Evolutionary conservation across 2,797 vertebrate genomes (phyloP).

Genomic region (Platalea minor): DNA sequence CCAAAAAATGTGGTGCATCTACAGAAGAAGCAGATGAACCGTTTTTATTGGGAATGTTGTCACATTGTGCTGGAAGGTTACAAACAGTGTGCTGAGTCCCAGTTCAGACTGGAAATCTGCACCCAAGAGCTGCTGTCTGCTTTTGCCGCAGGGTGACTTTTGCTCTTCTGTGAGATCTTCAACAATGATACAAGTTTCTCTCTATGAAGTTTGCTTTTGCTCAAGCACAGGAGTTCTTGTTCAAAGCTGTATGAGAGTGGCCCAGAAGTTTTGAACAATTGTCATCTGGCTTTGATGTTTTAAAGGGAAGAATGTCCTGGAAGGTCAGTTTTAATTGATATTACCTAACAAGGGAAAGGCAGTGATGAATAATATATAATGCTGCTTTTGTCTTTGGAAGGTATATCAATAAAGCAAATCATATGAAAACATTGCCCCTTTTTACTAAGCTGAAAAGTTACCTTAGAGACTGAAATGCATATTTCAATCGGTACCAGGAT

Average conservation of each 20-base stretch:
- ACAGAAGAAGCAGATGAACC: background rate
- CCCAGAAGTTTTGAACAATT: background rate
- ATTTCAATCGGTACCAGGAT: background rate
- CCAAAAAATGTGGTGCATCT: background rate
- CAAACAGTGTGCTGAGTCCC: background rate
- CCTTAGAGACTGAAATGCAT: background rate
- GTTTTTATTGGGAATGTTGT: background rate
- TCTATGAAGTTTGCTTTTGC: background rate
- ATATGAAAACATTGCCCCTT: background rate
- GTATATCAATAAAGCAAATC: background rate
- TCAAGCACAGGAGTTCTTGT: background rate
- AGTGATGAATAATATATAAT: background rate
- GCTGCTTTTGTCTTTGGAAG: slow-evolving; percentile 18
- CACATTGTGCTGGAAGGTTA: background rate
- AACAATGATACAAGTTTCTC: background rate
- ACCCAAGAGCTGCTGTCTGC: background rate
- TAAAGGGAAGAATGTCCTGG: background rate
- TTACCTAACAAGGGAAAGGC: background rate
- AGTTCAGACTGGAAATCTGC: background rate
- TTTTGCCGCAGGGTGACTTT: no score
- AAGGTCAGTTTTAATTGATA: background rate
- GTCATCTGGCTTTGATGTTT: background rate
- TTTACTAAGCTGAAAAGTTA: background rate
- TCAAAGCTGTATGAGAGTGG: background rate
- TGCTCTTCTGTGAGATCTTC: background rate